Percentiles rank a stretch among this genome's conserved stretches.
These are phyloP conservation scores for Hucho hucho DNA, from an alignment of 2,113 vertebrate species.

Conservation along the genomic window DNA sequence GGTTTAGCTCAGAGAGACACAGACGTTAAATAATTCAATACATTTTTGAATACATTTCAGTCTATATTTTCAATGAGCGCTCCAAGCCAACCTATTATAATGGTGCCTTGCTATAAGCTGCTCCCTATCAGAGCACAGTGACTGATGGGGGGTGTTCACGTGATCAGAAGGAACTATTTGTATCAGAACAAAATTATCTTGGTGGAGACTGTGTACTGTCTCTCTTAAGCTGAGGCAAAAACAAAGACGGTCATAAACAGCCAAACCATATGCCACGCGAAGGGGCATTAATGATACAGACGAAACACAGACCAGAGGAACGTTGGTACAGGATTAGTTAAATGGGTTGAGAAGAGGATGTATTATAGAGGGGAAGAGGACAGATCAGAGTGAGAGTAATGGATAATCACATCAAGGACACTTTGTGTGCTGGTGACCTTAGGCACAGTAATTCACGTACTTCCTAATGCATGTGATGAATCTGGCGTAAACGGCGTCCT, in stretches of 20 bases:
- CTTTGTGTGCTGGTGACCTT: constrained; percentile 38
- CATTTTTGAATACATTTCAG: constrained; percentile 50
- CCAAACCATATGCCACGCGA: background rate
- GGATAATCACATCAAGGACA: constrained; percentile 40
- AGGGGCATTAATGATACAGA: background rate
- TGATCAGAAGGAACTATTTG: background rate
- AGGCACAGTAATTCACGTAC: constrained; percentile 34
- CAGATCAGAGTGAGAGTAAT: background rate
- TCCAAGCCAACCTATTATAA: constrained; percentile 1
- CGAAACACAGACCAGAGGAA: too few relatives aligned
- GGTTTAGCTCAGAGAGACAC: constrained; percentile 53
- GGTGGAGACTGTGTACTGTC: background rate
- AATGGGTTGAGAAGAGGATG: constrained; percentile 11
- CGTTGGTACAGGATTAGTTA: constrained; percentile 7
- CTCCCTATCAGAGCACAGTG: background rate
- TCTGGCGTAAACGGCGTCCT: constrained; percentile 30
- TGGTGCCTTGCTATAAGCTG: background rate
- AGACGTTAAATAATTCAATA: constrained; percentile 67
- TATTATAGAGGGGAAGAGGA: background rate
- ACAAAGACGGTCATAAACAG: too few relatives aligned
- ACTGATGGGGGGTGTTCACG: too few relatives aligned
- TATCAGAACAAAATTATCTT: constrained; percentile 19
- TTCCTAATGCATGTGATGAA: constrained; percentile 30
- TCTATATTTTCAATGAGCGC: constrained; percentile 22
- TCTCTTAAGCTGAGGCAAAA: too few relatives aligned